Base-by-base conservation (phyloP, 2,888 invertebrate species). In the Norana najaformis region DNA sequence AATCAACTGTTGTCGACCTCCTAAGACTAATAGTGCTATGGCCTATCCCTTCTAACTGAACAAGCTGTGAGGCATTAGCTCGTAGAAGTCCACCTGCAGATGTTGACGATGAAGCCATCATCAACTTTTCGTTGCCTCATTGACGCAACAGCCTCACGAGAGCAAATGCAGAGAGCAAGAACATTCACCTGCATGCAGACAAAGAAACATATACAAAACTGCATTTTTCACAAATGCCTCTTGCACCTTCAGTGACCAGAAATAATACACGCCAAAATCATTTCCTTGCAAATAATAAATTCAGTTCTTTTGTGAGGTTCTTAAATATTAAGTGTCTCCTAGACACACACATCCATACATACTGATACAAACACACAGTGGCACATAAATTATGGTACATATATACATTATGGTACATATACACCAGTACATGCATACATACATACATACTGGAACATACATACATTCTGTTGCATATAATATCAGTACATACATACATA, bases 51-150 rank as follows among this genome's bases (percentile, higher is more conserved):
- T 38, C 37, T 88, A n/a, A n/a, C n/a, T n/a, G n/a, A n/a, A n/a
- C n/a, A n/a, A n/a, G n/a, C n/a, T n/a, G n/a, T 88, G 37, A 34
- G 39, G 37, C 23, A n/a, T 30, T 30, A n/a, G 30, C 23, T 34
- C 37, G 14, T 36, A n/a, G 5, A n/a, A 38, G 85, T 90, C 38
- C 89, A 96, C 96, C 96, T 96, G 94, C 96, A 96, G 90, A 96
- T 95, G 90, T 96, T 95, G 89, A 96, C 95, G 91, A 96, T 96
- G 92, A 96, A 96, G 0, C 96, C 96, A 85, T 95, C 95, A 88
- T 94, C 93, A 1, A 95, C 94, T 2, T 95, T 94, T 83, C 95
- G 94, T 53, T 95, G 95, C 47, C 95, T 95, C 96, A 96, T 96
- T 0, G 95, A 94, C 90, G 95, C 95, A 0, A 96, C 93, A 0